Percentiles rank a stretch among this genome's conserved stretches.
Conservation (phyloP, 2,113 vertebrate species). For the Myxocyprinus asiaticus region DNA sequence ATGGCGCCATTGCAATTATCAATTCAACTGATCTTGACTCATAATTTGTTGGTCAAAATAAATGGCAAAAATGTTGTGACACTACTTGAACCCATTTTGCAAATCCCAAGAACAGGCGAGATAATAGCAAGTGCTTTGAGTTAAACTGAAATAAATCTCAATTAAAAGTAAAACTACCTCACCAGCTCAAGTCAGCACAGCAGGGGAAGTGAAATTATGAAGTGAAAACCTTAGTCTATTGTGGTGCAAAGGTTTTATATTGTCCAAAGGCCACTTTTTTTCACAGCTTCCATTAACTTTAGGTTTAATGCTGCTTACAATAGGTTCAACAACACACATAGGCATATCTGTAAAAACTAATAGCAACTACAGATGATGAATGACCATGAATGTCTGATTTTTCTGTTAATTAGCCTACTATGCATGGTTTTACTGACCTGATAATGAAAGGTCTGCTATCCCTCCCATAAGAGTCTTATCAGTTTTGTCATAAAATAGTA, state of each 20-base stretch:
- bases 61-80: neutral
- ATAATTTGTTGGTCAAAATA: neutral
- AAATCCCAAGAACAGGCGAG: neutral
- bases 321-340: neutral
- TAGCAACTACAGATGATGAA: neutral
- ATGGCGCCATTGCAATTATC: neutral
- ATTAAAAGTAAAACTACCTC: neutral
- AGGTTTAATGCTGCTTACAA: neutral
- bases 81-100: neutral
- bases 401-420: neutral
- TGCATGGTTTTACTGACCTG: neutral
- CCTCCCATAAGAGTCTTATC: slow-evolving; percentile 30
- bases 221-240: slow-evolving; percentile 38
- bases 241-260: slow-evolving; percentile 8
- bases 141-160: slow-evolving; percentile 7
- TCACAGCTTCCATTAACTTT: neutral
- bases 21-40: neutral
- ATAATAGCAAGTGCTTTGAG: neutral
- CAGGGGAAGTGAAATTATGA: slow-evolving; percentile 44
- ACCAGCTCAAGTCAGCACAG: neutral
- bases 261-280: neutral
- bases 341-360: neutral
- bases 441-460: neutral
- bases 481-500: slow-evolving; percentile 25
- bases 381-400: neutral